Evolutionary conservation across 2,888 invertebrate species (phyloP).

Genomic region (Drosophila engyochracea): DNA sequence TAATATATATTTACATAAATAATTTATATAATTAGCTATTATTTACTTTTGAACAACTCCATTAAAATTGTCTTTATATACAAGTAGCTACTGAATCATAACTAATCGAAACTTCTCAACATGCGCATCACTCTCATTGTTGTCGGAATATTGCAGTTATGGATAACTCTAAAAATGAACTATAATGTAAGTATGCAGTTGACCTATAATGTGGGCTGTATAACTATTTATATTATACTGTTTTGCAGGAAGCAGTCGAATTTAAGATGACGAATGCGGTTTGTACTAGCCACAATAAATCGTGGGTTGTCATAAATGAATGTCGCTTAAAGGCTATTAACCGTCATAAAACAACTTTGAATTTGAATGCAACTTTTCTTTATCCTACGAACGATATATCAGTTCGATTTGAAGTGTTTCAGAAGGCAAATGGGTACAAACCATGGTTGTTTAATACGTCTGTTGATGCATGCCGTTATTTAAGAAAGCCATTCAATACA

Average conservation of each 20-base stretch:
- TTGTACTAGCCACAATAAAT: constrained; percentile 41
- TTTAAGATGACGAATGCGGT: constrained; percentile 49
- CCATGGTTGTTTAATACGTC: constrained; percentile 15
- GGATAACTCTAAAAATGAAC: not conserved
- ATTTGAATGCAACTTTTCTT: constrained; percentile 17
- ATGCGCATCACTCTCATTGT: not conserved
- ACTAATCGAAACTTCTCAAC: not conserved
- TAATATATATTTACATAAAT: too few relatives aligned
- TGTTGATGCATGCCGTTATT: constrained; percentile 23
- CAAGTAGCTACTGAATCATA: not conserved
- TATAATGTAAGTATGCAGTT: not conserved
- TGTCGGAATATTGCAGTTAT: not conserved
- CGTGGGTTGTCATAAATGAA: constrained; percentile 41
- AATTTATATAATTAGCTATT: too few relatives aligned
- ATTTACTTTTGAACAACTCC: too few relatives aligned
- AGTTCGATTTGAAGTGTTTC: not conserved
- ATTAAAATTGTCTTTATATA: too few relatives aligned
- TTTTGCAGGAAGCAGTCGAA: constrained; percentile 26
- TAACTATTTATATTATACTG: not conserved
- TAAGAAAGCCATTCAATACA: constrained; percentile 20
- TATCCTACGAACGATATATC: constrained; percentile 22
- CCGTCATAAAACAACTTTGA: constrained; percentile 17
- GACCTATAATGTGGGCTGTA: too few relatives aligned
- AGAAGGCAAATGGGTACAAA: constrained; percentile 47
- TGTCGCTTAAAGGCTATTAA: constrained; percentile 43